Evolutionary conservation across 2,888 invertebrate genomes (phyloP).

Genomic region (Micoletzkya japonica): DNA sequence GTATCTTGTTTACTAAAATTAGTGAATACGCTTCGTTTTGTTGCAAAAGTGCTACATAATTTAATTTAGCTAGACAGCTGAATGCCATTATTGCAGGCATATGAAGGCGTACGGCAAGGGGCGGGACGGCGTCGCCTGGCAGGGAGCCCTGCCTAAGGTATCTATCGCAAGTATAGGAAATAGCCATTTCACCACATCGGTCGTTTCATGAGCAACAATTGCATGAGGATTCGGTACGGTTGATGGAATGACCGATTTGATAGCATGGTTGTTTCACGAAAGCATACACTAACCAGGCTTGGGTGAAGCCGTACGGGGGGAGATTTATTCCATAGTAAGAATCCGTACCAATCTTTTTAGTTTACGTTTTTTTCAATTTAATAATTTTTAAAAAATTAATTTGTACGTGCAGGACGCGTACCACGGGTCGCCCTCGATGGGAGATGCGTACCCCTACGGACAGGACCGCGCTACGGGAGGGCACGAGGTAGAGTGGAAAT

Average conservation of each 20-base stretch:
- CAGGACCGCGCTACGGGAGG: constrained; percentile 31
- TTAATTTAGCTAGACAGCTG: not conserved
- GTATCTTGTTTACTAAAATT: not conserved
- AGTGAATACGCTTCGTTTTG: not conserved
- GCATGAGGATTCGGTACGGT: not conserved
- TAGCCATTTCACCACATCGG: not conserved
- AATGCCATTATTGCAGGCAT: constrained; percentile 43
- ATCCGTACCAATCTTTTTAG: too few relatives aligned
- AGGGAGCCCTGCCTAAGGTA: constrained; percentile 27
- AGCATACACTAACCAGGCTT: too few relatives aligned
- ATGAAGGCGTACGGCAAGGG: constrained; percentile 54
- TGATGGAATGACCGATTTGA: not conserved
- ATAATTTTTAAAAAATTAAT: not conserved
- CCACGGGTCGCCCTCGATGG: constrained; percentile 60
- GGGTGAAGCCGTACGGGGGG: too few relatives aligned
- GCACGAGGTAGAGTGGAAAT: too few relatives aligned
- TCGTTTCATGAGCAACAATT: not conserved
- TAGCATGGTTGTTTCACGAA: too few relatives aligned
- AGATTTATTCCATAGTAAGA: too few relatives aligned
- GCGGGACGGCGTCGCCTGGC: constrained; percentile 27
- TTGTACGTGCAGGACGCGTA: constrained; percentile 42
- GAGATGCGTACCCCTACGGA: constrained; percentile 54
- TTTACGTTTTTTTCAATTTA: not conserved
- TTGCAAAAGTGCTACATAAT: not conserved
- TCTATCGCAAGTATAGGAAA: not conserved